phyloP scores from a whole-genome alignment of 2,888 invertebrate genomes.

The Chrysotoxum bicinctum region DNA sequence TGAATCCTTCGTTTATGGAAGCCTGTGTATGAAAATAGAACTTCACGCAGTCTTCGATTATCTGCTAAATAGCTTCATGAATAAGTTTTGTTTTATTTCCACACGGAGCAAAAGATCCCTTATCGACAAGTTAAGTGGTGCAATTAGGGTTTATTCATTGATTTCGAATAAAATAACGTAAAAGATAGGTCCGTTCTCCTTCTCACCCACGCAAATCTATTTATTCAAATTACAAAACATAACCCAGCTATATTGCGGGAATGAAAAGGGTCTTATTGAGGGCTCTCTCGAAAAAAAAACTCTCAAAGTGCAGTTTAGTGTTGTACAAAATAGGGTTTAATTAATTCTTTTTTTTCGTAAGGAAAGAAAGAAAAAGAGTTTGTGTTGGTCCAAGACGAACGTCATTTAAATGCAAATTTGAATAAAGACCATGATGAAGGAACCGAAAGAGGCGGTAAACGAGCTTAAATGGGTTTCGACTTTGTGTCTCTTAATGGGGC shows the following conservation, averaged over 20 bases:
- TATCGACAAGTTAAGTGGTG: slow-evolving; percentile 62
- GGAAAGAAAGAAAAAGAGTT: background rate
- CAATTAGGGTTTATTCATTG: slow-evolving; percentile 68
- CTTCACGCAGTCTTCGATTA: slow-evolving; percentile 24
- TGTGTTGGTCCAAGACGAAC: slow-evolving; percentile 10
- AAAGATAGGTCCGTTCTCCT: slow-evolving; percentile 29
- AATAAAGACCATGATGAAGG: slow-evolving; percentile 18
- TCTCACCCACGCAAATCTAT: slow-evolving; percentile 43
- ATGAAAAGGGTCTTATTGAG: background rate
- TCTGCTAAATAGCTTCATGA: slow-evolving; percentile 31
- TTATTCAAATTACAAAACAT: slow-evolving; percentile 37
- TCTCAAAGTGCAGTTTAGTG: slow-evolving; percentile 68
- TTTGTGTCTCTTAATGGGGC: background rate
- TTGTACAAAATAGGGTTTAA: slow-evolving; percentile 64
- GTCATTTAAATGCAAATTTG: slow-evolving; percentile 64
- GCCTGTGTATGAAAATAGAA: slow-evolving; percentile 16
- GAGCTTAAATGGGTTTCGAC: slow-evolving; percentile 39
- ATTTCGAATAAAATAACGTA: slow-evolving; percentile 58
- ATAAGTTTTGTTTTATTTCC: slow-evolving; percentile 25
- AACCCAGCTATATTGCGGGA: background rate
- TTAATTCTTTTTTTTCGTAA: slow-evolving; percentile 36
- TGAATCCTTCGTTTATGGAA: background rate
- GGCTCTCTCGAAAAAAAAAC: background rate
- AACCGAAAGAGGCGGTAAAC: slow-evolving; percentile 39
- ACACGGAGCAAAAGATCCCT: slow-evolving; percentile 40